Conservation (phyloP, 1,140 invertebrate species). For the Dolichoris vasculosae region DNA sequence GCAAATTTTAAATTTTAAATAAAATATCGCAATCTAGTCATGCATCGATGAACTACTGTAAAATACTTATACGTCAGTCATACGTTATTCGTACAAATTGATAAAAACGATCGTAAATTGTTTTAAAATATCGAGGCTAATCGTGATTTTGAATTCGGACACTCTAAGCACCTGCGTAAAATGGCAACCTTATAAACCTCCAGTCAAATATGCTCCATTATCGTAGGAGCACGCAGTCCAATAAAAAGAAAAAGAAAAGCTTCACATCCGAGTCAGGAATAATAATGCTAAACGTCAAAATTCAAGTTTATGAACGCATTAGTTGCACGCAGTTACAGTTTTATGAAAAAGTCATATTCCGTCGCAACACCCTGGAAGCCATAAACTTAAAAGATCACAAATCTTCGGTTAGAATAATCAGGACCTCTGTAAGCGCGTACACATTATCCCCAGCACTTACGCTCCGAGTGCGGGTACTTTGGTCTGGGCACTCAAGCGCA, state of each 20-base stretch:
- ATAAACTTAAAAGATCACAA: neutral
- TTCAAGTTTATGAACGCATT: neutral
- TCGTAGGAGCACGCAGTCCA: neutral
- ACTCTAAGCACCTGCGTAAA: neutral
- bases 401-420: neutral
- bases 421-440: neutral
- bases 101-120: neutral
- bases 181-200: neutral
- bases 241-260: too few species aligned
- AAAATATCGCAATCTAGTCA: neutral
- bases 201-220: neutral
- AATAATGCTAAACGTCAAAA: too few species aligned
- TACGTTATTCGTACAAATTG: neutral
- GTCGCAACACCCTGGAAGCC: neutral
- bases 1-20: neutral
- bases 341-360: neutral
- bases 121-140: neutral
- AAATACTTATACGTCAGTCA: too few species aligned
- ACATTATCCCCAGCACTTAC: neutral
- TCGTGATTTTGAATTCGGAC: neutral
- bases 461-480: neutral
- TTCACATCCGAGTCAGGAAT: too few species aligned
- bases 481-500: too few species aligned
- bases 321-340: neutral
- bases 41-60: neutral